Evolutionary conservation across 2,113 vertebrate species (phyloP).

Genomic region (Ibidorhyncha struthersii): DNA sequence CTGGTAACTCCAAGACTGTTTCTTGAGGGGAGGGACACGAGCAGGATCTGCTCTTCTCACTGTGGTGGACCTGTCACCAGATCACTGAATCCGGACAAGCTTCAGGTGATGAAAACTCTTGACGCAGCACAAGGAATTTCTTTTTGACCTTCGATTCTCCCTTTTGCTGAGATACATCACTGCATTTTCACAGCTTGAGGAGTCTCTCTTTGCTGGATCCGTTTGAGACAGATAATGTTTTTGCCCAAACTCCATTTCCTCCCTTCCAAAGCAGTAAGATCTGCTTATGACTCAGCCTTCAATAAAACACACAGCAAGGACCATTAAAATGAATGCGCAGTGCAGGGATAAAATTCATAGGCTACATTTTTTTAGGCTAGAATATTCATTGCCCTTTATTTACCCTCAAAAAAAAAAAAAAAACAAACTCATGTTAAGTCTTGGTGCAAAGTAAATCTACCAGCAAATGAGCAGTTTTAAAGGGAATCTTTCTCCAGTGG

Average conservation of each 20-base stretch:
- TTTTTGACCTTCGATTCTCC: not conserved
- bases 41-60: not conserved
- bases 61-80: not conserved
- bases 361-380: not conserved
- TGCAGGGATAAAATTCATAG: not conserved
- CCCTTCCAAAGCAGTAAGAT: slow-evolving; percentile 22
- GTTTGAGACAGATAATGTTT: not conserved
- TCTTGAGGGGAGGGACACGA: not conserved
- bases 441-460: not conserved
- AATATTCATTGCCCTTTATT: not conserved
- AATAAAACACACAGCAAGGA: slow-evolving; percentile 42
- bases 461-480: not conserved
- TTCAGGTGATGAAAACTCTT: not conserved
- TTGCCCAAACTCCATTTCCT: slow-evolving; percentile 12
- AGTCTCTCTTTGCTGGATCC: not conserved
- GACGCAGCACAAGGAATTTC: not conserved
- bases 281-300: slow-evolving; percentile 48
- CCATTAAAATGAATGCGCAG: not conserved
- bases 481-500: not conserved
- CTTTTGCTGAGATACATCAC: not conserved
- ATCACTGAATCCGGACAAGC: not conserved
- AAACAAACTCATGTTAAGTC: not conserved
- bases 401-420: not conserved
- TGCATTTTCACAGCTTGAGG: slow-evolving; percentile 2
- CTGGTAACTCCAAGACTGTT: not conserved